A percentile compares a stretch with the other conserved stretches of the same genome.
These are phyloP conservation scores for Pristiophorus japonicus DNA, from an alignment of 2,113 vertebrate species.

Conservation along the genomic window DNA sequence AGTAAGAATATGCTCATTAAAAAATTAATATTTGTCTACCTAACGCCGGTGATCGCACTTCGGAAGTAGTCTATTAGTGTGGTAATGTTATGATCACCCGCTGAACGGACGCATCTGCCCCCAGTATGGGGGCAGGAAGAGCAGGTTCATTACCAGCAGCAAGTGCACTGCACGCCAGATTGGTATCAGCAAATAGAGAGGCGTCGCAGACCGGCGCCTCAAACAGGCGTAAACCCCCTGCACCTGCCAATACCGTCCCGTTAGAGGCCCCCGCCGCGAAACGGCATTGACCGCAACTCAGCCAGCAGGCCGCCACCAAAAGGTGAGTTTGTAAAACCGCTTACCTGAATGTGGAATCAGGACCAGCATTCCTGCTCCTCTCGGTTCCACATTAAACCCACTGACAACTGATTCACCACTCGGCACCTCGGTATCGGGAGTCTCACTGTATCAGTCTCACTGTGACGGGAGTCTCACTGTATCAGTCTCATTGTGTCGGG, in stretches of 20 bases:
- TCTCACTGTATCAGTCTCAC: no score
- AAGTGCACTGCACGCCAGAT: background rate
- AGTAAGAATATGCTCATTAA: conserved; percentile 57
- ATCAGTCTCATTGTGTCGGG: background rate
- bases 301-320: background rate
- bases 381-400: no score
- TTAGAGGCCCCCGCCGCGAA: background rate
- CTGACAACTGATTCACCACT: background rate
- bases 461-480: background rate
- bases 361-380: no score
- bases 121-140: background rate
- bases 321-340: no score
- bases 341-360: no score
- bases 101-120: background rate
- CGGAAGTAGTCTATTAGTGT: background rate
- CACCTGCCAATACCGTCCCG: background rate
- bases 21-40: background rate
- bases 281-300: background rate
- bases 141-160: background rate
- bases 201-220: background rate
- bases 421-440: no score
- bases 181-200: background rate
- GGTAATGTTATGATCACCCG: background rate
- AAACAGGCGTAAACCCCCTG: background rate
- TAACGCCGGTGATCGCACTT: background rate